Base-by-base conservation (phyloP, 2,797 vertebrate species). In the Nyctalus aviator region DNA sequence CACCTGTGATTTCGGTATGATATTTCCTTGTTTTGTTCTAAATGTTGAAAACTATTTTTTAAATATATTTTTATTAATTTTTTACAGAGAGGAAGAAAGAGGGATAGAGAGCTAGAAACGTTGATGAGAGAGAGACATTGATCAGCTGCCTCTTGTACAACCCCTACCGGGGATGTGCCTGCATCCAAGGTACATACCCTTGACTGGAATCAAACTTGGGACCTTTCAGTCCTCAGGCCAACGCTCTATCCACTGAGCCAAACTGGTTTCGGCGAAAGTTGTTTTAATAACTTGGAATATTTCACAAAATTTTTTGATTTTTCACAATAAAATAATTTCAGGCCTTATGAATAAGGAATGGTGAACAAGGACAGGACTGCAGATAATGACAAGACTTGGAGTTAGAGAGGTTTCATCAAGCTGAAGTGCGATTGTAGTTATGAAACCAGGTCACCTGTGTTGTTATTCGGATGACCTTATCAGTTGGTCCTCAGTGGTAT, bases 21-120 rank as follows among this genome's bases (percentile, higher is more conserved):
- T 83, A 82, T 84, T 94, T 62, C 37, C 66, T 30, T n/a, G 37
- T 81, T 84, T 77, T 94, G n/a, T 95, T 95, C 25, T 90, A 66
- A 91, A 77, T 77, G n/a, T 41, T 64, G 46, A 55, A 92, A 94
- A 21, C 66, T 94, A 85, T 68, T 95, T 95, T 37, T 37, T 37
- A 37, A 37, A 37, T 37, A 37, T 37, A 37, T 37, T 37, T 37
- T 37, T 37, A 37, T 37, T 37, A 5, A 37, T 37, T 37, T 37
- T 37, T 37, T 37, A 37, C 37, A 37, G 37, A 37, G 37, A 37
- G 37, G 37, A 37, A 37, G 37, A 37, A 37, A 37, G 37, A 37
- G 37, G 37, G 37, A 37, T 37, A 37, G 37, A 37, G 37, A 37
- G 37, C 37, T 37, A 37, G 37, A 37, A 37, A 37, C 5, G 37